Evolutionary conservation across 1,140 invertebrate genomes (phyloP).

Genomic region (Leptoteleia sp.): DNA sequence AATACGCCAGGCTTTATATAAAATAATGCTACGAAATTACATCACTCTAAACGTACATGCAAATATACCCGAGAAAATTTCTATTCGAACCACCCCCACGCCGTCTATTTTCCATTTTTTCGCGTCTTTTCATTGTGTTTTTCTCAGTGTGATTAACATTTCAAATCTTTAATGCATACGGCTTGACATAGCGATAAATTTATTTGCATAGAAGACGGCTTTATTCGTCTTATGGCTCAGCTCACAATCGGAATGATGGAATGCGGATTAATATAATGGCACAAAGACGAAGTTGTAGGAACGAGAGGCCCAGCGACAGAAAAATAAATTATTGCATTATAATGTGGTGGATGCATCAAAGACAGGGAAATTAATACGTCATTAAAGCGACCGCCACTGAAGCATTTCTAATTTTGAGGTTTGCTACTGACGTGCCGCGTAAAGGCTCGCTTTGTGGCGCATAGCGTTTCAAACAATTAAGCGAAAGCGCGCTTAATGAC

Average conservation of each 20-base stretch:
- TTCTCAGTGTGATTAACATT: too few species aligned
- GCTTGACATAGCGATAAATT: too few species aligned
- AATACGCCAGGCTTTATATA: slow-evolving; percentile 54
- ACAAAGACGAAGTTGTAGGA: slow-evolving; percentile 20
- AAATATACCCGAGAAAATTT: slow-evolving; percentile 20
- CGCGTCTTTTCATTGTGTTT: too few species aligned
- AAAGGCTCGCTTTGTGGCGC: slow-evolving; percentile 24
- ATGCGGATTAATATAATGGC: slow-evolving; percentile 13
- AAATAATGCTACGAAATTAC: slow-evolving; percentile 55
- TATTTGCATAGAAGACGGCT: too few species aligned
- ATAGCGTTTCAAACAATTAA: slow-evolving; percentile 50
- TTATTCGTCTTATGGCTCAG: too few species aligned
- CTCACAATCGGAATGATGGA: too few species aligned
- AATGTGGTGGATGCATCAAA: slow-evolving; percentile 36
- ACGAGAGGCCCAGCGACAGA: slow-evolving; percentile 19
- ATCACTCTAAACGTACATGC: slow-evolving; percentile 38
- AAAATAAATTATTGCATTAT: slow-evolving; percentile 51
- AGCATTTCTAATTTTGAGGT: slow-evolving; percentile 52
- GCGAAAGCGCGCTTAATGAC: slow-evolving; percentile 46
- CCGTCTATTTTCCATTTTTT: too few species aligned
- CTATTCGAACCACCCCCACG: too few species aligned
- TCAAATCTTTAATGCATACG: too few species aligned
- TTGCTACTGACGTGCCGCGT: slow-evolving; percentile 37
- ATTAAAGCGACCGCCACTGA: slow-evolving; percentile 49
- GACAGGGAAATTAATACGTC: slow-evolving; percentile 50